phyloP scores from a whole-genome alignment of 2,888 invertebrate genomes.

The Heterodera filipjevi region DNA sequence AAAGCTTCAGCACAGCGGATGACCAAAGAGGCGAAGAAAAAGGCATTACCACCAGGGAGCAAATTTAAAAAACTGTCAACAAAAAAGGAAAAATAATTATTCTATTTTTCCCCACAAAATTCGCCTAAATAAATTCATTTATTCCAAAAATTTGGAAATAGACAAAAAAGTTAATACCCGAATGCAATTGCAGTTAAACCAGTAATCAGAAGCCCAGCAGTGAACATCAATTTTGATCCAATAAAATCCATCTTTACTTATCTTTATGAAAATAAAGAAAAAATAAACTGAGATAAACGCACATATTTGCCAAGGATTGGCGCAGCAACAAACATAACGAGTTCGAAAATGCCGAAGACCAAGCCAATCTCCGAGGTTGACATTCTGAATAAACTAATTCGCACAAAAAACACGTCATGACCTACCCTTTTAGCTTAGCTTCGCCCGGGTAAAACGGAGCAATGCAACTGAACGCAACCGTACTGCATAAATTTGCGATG shows the following conservation, averaged over 20 bases:
- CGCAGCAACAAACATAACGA: constrained; percentile 61
- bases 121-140: neutral
- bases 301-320: constrained; percentile 65
- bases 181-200: constrained; percentile 82
- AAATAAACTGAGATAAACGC: constrained; percentile 37
- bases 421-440: constrained; percentile 35
- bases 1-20: constrained; percentile 62
- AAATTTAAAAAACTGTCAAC: constrained; percentile 58
- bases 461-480: constrained; percentile 64
- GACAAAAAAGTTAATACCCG: constrained; percentile 67
- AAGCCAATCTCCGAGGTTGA: constrained; percentile 63
- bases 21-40: constrained; percentile 61
- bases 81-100: too few relatives aligned
- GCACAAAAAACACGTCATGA: neutral
- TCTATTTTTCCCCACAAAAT: neutral
- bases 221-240: constrained; percentile 81
- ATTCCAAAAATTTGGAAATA: constrained; percentile 35
- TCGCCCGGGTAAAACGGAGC: constrained; percentile 65
- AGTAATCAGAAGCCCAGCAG: constrained; percentile 81
- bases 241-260: constrained; percentile 73
- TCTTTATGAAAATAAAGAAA: neutral
- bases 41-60: constrained; percentile 57
- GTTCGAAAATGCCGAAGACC: constrained; percentile 64
- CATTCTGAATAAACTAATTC: constrained; percentile 38
- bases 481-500: constrained; percentile 62